Evolutionary conservation across 64 coral and sea anemone species (phyloP), one percentile per base, ranked within the genome.

Genomic region (Pachyseris speciosa): DNA sequence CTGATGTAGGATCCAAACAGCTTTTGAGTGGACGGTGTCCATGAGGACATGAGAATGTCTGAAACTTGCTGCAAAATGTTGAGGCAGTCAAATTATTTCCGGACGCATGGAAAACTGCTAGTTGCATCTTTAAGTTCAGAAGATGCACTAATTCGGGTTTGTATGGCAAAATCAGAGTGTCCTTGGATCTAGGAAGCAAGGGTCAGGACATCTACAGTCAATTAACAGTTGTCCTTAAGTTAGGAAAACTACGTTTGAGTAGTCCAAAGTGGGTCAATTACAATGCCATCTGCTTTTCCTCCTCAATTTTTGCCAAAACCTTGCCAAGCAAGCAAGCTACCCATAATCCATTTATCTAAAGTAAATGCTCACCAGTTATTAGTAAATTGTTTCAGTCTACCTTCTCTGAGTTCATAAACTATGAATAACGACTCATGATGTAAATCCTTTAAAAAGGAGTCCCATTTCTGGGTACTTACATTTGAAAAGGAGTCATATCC

Each of bases 41-140:
- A 7, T 37, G 72, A 37, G 72, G 49, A 80, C 77, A 80, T 80
- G 77, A 80, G 24, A 36, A 80, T 80, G 77, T 58, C 51, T 60
- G 43, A 11, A 80, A 50, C 77, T 57, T 45, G 33, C 32, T 80
- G 19, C 45, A 25, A 78, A 50, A 78, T 78, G 43, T 27, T 27
- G 26, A 22, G 26, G 41, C 37, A 5, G 39, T 20, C 19, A 78
- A 45, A 75, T 15, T 32, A 75, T 75, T 75, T 2, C 74, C 74
- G 42, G 74, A 78, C 41, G 48, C 74, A 78, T 20, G 17, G 48
- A 78, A 78, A 48, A 24, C 74, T 78, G 74, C 44, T 78, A 78
- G 28, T 4, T n/a, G 19, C 74, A 78, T 52, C 74, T 78, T 53
- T 78, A 28, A 78, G 28, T 43, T 78, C 16, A 78, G 47, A 8